phyloP scores from a whole-genome alignment of 37 sponge, comb jelly and placozoan species.

The Cliona cf. orientalis region DNA sequence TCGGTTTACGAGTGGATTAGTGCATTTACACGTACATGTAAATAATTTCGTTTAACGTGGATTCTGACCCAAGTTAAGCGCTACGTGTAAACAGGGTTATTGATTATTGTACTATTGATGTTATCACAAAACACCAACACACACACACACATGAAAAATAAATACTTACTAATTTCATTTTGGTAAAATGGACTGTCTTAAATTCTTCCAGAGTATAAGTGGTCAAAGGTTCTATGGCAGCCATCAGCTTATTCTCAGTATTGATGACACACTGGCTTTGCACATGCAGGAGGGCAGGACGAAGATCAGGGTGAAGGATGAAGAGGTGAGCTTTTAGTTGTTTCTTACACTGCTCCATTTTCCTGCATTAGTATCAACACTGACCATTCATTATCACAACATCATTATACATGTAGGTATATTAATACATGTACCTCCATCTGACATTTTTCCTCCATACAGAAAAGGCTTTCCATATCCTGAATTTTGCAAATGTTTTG shows the following conservation, averaged over 20 bases:
- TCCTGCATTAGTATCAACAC: conserved; percentile 27
- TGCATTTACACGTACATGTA: too few relatives aligned
- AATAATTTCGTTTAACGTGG: too few relatives aligned
- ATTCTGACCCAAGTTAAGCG: too few relatives aligned
- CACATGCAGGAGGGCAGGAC: conserved; percentile 81
- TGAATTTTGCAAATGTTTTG: conserved; percentile 93
- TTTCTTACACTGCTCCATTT: conserved; percentile 69
- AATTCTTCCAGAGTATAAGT: conserved; percentile 95
- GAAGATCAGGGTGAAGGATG: conserved; percentile 76
- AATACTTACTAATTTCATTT: conserved; percentile 75
- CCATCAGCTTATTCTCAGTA: conserved; percentile 62
- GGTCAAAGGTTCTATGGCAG: conserved; percentile 71
- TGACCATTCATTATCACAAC: background rate
- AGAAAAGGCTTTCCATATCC: conserved; percentile 94
- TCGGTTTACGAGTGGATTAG: too few relatives aligned
- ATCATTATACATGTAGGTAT: background rate
- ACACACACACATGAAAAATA: background rate
- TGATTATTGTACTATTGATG: too few relatives aligned
- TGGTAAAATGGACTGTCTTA: conserved; percentile 77
- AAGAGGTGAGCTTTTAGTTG: conserved; percentile 82
- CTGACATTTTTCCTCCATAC: conserved; percentile 93
- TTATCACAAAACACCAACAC: background rate
- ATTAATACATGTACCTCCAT: conserved; percentile 48
- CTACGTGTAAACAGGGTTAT: too few relatives aligned
- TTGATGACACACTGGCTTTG: conserved; percentile 61